Evolutionary conservation across 2,797 vertebrate species (phyloP).

Genomic region (Arctocebus calabarensis): DNA sequence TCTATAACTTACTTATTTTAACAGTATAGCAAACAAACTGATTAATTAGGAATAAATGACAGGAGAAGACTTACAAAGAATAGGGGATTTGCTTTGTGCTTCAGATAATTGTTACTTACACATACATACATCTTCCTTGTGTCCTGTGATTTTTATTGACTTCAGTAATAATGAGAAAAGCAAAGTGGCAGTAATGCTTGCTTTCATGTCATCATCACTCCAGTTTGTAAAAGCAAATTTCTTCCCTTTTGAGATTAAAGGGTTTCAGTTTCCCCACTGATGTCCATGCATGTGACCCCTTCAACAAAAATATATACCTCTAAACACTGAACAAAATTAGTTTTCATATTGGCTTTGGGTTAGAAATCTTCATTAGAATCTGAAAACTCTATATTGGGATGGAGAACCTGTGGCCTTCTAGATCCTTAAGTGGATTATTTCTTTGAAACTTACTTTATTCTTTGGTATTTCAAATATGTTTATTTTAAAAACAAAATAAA

Average conservation of each 20-base stretch:
- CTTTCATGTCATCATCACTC: background rate
- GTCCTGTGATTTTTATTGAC: constrained; percentile 12
- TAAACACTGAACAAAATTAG: constrained; percentile 5
- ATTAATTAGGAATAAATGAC: background rate
- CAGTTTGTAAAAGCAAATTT: constrained; percentile 46
- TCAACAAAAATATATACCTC: constrained; percentile 21
- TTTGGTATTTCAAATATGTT: too few species aligned
- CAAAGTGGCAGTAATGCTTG: background rate
- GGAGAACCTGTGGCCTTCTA: too few species aligned
- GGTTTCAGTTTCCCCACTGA: constrained; percentile 47
- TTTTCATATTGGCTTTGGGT: constrained; percentile 7
- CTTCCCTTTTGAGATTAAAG: constrained; percentile 61
- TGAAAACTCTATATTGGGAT: background rate
- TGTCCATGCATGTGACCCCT: background rate
- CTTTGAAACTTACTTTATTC: too few species aligned
- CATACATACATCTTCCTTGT: background rate
- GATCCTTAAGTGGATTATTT: too few species aligned
- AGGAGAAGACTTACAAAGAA: background rate
- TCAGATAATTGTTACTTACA: background rate
- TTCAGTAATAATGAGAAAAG: background rate
- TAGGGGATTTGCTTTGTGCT: background rate
- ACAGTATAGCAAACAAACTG: background rate
- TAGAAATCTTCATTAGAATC: constrained; percentile 2
- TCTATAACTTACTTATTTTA: background rate
- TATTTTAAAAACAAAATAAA: too few species aligned